Base-by-base conservation (phyloP, 2,888 invertebrate species). In the Prosapia bicincta region DNA sequence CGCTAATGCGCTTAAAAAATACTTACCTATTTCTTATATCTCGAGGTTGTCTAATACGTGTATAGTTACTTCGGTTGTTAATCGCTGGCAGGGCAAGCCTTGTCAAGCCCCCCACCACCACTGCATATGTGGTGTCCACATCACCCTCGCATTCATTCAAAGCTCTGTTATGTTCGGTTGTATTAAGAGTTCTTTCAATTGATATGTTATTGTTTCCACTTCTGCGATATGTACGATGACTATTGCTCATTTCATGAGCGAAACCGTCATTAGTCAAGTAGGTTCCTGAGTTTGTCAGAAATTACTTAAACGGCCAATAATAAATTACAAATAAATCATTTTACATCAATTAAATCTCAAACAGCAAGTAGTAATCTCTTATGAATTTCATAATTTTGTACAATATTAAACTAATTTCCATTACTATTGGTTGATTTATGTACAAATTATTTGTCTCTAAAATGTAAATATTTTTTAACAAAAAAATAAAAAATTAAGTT, bases 171-270 rank as follows among this genome's bases (percentile, higher is more conserved):
- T 38, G 74, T 20, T 72, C 72, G 15, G 32, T 25, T 65, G 32
- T 24, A 20, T 54, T 54, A 54, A 54, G 20, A 70, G 77, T 72
- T 72, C 77, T 77, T 65, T 79, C 79, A 67, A 79, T 76, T 65
- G 73, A 75, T 70, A 79, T 75, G 75, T 80, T 80, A 76, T 80
- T 76, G 72, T 76, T 80, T 66, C 79, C 79, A 78, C 79, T 79
- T 72, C 80, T 76, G 77, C 80, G 76, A 32, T 77, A 78, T 67
- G 76, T 78, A 71, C 80, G 79, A 77, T 80, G 80, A 74, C 79
- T 79, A 78, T 77, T 80, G 77, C 79, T 80, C 80, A 80, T 80
- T 78, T 79, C 80, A 76, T 72, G 72, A 32, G 54, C 54, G 54
- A 54, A 54, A 54, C 54, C n/a, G 54, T 54, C 54, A 54, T 54